phyloP scores from a whole-genome alignment of 2,888 invertebrate species.

The Eupithecia vulgata region DNA sequence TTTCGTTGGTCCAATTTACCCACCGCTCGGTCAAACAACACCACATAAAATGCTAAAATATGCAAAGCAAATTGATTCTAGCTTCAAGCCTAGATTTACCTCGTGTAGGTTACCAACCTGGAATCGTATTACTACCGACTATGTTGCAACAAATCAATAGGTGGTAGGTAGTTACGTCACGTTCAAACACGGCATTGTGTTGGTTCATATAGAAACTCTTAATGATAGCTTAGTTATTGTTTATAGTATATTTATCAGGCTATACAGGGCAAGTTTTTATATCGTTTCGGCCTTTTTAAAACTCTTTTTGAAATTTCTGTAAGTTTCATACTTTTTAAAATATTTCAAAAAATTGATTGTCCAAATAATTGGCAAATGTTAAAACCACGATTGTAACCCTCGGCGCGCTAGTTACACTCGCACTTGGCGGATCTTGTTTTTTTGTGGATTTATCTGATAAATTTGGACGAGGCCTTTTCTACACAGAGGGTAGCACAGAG shows the following conservation, averaged over 20 bases:
- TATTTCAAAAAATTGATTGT: too few species aligned
- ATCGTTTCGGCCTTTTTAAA: too few species aligned
- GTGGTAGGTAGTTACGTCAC: neutral
- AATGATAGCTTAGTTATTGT: conserved; percentile 1
- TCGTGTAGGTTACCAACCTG: neutral
- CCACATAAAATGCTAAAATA: conserved; percentile 2
- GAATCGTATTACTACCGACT: neutral
- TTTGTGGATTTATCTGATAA: too few species aligned
- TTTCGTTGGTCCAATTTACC: neutral
- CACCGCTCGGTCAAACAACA: neutral
- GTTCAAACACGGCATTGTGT: conserved; percentile 9
- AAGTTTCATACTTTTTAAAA: too few species aligned
- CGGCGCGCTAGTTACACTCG: too few species aligned
- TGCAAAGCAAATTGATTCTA: conserved; percentile 5
- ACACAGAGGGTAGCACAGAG: too few species aligned
- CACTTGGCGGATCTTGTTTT: too few species aligned
- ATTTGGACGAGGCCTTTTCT: too few species aligned
- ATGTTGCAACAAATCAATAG: conserved; percentile 6
- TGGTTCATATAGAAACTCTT: neutral
- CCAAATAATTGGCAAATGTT: too few species aligned
- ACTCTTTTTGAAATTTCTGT: too few species aligned
- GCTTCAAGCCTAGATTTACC: conserved; percentile 2
- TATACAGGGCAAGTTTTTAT: neutral
- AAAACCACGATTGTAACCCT: too few species aligned
- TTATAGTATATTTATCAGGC: neutral